phyloP scores from a whole-genome alignment of 1,140 invertebrate species.

The Lepidotrigona ventralis region DNA sequence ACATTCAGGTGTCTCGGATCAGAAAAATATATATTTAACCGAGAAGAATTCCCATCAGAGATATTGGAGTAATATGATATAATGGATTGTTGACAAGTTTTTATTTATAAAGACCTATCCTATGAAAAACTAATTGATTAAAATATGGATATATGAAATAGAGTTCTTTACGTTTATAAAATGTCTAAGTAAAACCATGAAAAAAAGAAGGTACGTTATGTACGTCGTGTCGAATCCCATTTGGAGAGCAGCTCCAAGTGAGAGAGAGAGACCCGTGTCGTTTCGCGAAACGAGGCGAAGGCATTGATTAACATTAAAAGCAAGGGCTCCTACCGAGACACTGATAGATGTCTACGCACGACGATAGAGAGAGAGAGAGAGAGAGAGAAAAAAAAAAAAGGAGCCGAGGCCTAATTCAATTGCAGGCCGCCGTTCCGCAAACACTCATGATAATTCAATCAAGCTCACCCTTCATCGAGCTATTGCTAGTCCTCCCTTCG shows the following conservation, averaged over 20 bases:
- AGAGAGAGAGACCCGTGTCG: not conserved
- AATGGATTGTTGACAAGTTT: no score
- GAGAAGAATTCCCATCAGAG: no score
- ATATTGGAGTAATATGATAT: no score
- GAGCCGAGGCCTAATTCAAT: slow-evolving; percentile 76
- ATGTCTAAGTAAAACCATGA: no score
- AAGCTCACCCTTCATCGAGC: slow-evolving; percentile 66
- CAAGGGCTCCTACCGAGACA: slow-evolving; percentile 46
- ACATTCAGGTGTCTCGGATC: no score
- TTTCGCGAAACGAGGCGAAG: slow-evolving; percentile 25
- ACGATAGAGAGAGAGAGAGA: slow-evolving; percentile 45
- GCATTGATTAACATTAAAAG: slow-evolving; percentile 41
- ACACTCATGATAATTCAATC: slow-evolving; percentile 81
- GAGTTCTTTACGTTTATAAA: no score
- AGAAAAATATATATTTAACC: no score
- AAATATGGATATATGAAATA: no score
- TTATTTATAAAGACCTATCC: no score
- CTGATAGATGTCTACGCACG: slow-evolving; percentile 70
- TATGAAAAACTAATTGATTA: no score
- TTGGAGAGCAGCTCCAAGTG: not conserved
- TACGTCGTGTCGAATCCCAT: not conserved
- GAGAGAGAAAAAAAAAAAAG: slow-evolving; percentile 24
- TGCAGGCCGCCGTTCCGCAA: slow-evolving; percentile 78
- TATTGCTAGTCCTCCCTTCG: slow-evolving; percentile 48
- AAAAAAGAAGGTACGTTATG: no score